Evolutionary conservation across 2,113 vertebrate species (phyloP), one percentile per base, ranked within the genome.

Genomic region (Meleagris gallopavo): DNA sequence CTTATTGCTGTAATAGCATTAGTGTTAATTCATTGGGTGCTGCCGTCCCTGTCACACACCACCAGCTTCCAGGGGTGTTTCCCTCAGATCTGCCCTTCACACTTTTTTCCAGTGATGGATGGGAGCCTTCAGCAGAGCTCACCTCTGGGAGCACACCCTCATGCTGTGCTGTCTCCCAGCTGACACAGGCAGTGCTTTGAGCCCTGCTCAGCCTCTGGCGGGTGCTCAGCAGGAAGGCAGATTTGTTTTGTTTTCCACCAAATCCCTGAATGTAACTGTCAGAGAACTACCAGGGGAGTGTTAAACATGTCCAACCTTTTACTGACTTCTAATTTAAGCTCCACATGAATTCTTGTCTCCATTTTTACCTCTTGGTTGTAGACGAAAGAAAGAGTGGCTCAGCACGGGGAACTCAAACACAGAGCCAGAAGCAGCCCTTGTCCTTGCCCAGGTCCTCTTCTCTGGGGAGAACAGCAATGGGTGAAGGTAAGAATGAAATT

Each of bases 1-100:
- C 96, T 76, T 45, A 89, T 73, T 95, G 89, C 91, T 76, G 1
- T 94, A 95, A 95, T 91, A 91, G 89, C 84, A 89, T 96, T 93
- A 96, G n/a, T 11, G 78, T 76, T 90, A 69, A 84, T 90, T 86
- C 83, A 54, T 43, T 2, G 41, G 57, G 80, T 65, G 4, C 76
- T 38, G 48, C 7, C 11, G 45, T 57, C 70, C 38, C 88, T 52
- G 64, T 48, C 73, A 58, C 70, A 29, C 65, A 27, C 16, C 8
- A 36, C 19, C 61, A 25, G 36, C 77, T 65, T 13, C 83, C 52
- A 57, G 0, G 1, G 61, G n/a, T 5, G 2, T 38, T 70, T 57
- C 70, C 76, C 43, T 55, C 16, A 75, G 38, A 6, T 94, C 55
- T 71, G 45, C 41, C 50, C 32, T 30, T 41, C 29, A 5, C 52